A percentile compares a stretch with the other conserved stretches of the same genome.
Evolutionary conservation across 2,113 vertebrate genomes (phyloP).

Genomic region (Alethe diademata): DNA sequence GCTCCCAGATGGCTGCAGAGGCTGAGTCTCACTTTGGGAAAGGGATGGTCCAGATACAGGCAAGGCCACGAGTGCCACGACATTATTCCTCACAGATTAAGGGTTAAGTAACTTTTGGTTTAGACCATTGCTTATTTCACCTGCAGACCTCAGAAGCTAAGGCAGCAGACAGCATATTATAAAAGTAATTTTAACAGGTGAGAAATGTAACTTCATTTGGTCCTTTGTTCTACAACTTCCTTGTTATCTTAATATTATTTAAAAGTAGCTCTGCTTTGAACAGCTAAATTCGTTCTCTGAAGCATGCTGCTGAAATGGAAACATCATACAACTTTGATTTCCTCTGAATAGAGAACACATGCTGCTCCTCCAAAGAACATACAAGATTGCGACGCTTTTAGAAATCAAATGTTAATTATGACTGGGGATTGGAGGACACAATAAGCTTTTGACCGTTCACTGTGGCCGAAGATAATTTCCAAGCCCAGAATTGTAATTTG

Average conservation of each 20-base stretch:
- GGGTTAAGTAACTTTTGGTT: neutral
- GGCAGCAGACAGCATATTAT: neutral
- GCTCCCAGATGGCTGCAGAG: neutral
- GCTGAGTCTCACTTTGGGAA: neutral
- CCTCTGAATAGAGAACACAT: conserved; percentile 51
- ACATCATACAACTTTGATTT: conserved; percentile 54
- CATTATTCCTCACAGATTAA: neutral
- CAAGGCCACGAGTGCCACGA: accelerated
- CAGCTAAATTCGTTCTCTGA: conserved; percentile 19
- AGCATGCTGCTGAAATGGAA: conserved; percentile 28
- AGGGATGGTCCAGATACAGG: neutral
- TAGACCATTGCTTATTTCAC: neutral
- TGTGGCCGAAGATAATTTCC: neutral
- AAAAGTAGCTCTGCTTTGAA: conserved; percentile 24
- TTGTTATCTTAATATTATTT: conserved; percentile 2
- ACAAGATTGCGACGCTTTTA: conserved; percentile 29
- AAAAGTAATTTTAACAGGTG: neutral
- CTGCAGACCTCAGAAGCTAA: neutral
- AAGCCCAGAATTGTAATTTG: neutral
- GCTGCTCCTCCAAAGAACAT: conserved; percentile 59
- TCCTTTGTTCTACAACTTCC: neutral
- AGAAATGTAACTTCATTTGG: neutral
- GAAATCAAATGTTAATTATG: conserved; percentile 58
- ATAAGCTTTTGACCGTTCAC: neutral
- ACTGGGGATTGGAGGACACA: neutral